Percentiles rank a stretch among this genome's conserved stretches.
Conservation (phyloP, 1,140 invertebrate species). For the Pectinophora gossypiella region DNA sequence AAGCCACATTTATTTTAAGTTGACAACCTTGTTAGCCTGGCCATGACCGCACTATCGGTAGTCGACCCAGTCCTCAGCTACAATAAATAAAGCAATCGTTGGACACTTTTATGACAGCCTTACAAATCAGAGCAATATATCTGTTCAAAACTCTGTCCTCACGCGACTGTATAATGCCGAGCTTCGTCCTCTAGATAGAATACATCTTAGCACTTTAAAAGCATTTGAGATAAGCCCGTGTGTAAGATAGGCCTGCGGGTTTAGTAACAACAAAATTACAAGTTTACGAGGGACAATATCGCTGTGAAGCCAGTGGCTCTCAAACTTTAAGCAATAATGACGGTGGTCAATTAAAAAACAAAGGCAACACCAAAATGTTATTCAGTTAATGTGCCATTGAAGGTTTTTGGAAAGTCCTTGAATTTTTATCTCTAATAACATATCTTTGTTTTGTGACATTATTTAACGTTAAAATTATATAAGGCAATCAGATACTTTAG, state of each 20-base stretch:
- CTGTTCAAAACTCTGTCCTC: slow-evolving; percentile 37
- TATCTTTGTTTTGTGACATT: too few species aligned
- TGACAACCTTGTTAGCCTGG: too few species aligned
- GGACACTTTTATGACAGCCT: slow-evolving; percentile 61
- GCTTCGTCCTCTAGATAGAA: slow-evolving; percentile 25
- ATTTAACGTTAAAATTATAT: too few species aligned
- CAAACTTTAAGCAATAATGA: too few species aligned
- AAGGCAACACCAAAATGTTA: too few species aligned
- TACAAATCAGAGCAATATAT: slow-evolving; percentile 60
- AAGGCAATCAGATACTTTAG: too few species aligned
- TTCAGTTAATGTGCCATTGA: too few species aligned
- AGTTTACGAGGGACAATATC: slow-evolving; percentile 58
- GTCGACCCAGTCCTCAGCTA: slow-evolving; percentile 19
- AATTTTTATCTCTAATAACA: too few species aligned
- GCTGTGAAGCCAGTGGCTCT: slow-evolving; percentile 21
- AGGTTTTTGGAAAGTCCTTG: too few species aligned
- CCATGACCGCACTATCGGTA: too few species aligned
- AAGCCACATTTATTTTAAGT: too few species aligned
- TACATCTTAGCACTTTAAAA: slow-evolving; percentile 57
- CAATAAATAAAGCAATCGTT: slow-evolving; percentile 47
- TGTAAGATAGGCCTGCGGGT: slow-evolving; percentile 44
- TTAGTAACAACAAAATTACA: slow-evolving; percentile 67
- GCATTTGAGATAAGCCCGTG: slow-evolving; percentile 60
- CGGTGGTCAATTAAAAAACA: too few species aligned
- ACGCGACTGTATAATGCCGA: slow-evolving; percentile 9